Conservation (phyloP, 2,888 invertebrate genomes). For the Tenthredo amoena region DNA sequence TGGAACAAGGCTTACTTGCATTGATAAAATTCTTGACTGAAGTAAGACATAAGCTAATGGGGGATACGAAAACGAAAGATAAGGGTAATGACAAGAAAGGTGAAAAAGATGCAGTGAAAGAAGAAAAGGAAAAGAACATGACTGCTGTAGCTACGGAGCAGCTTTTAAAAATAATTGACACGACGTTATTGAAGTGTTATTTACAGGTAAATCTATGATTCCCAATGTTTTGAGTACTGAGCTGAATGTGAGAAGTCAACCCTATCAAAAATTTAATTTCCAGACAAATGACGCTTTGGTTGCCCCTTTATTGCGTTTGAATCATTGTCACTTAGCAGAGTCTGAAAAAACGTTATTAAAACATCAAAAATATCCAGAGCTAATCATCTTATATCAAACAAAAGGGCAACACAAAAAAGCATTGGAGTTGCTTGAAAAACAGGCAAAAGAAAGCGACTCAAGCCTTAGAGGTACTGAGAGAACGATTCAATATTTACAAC, state of each 20-base stretch:
- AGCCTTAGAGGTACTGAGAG: constrained; percentile 89
- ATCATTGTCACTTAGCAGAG: constrained; percentile 96
- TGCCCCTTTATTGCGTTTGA: constrained; percentile 92
- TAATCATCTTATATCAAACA: constrained; percentile 97
- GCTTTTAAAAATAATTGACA: constrained; percentile 96
- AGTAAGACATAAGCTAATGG: constrained; percentile 82
- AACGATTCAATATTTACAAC: constrained; percentile 95
- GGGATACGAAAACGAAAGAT: constrained; percentile 73
- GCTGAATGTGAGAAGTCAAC: constrained; percentile 9
- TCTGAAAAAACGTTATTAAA: constrained; percentile 93
- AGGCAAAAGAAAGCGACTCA: constrained; percentile 87
- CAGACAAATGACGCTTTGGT: constrained; percentile 97
- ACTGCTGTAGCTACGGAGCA: constrained; percentile 80
- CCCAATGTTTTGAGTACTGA: constrained; percentile 31
- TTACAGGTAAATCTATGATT: constrained; percentile 84
- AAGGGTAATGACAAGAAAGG: constrained; percentile 64
- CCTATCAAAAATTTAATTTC: constrained; percentile 63
- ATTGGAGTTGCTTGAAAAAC: constrained; percentile 90
- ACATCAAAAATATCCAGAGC: constrained; percentile 93
- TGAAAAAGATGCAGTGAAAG: constrained; percentile 64
- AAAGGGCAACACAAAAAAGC: constrained; percentile 96
- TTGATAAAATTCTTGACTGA: constrained; percentile 94
- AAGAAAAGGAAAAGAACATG: constrained; percentile 76
- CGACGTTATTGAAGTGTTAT: constrained; percentile 97
- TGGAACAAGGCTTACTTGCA: constrained; percentile 93